These are phyloP conservation scores for Mobula birostris DNA, from an alignment of 2,113 vertebrate species.

Conservation along the genomic window DNA sequence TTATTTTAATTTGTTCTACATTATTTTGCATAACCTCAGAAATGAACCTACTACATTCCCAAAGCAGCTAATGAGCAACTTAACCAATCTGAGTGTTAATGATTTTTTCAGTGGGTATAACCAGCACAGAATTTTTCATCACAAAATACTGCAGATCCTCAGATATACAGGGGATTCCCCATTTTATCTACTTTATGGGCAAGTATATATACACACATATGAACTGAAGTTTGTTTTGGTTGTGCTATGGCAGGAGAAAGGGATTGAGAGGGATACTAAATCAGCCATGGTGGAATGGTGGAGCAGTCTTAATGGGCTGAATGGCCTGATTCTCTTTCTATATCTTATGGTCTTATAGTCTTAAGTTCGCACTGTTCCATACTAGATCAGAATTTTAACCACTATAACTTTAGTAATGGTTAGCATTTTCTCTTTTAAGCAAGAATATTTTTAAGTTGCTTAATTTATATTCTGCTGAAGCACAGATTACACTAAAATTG, in stretches of 20 bases:
- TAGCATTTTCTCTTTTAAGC: neutral
- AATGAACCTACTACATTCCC: neutral
- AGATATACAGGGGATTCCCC: neutral
- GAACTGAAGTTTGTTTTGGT: neutral
- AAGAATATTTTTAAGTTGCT: neutral
- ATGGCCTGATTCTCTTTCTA: too few relatives aligned
- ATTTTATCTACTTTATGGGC: neutral
- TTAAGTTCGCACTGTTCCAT: neutral
- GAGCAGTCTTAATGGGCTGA: too few relatives aligned
- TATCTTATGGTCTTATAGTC: too few relatives aligned
- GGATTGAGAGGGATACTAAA: too few relatives aligned
- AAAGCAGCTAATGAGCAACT: conserved; percentile 22
- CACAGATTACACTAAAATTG: too few relatives aligned
- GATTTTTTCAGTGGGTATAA: neutral
- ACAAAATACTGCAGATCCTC: neutral
- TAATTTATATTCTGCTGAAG: neutral
- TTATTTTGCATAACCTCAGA: neutral
- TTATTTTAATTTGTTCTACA: neutral
- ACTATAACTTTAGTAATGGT: neutral
- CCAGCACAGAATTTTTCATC: neutral
- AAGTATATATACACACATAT: neutral
- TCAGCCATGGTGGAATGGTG: too few relatives aligned
- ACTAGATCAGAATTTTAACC: too few relatives aligned
- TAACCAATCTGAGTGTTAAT: neutral
- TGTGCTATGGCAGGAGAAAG: neutral